Evolutionary conservation across 2,113 vertebrate genomes (phyloP), one percentile per base, ranked within the genome.

Genomic region (Neofelis nebulosa): DNA sequence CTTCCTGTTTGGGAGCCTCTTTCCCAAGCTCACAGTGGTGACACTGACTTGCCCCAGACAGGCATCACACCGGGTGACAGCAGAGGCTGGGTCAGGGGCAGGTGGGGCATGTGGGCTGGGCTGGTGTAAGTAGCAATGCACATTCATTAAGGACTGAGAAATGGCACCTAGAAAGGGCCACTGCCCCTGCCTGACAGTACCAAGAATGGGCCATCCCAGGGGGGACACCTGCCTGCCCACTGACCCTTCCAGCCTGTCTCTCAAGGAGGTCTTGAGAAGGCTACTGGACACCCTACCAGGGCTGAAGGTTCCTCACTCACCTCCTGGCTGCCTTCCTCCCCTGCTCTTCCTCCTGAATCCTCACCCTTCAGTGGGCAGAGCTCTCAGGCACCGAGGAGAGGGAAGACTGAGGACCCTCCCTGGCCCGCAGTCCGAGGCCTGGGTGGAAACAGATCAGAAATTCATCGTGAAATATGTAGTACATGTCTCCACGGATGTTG

Each of bases 221-320:
- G 66, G 76, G 31, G 12, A 7, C 66, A 38, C 65, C 52, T 25
- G 45, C 57, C 71, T 76, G 96, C 25, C 78, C 95, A 19, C 80
- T 15, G 89, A 29, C 57, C 68, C 73, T 76, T 79, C 27, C 50
- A 66, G n/a, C 23, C 45, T 65, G 36, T 12, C 41, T 57, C 69
- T 89, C 48, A 23, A 2, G 31, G 23, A 61, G 14, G 45, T 29
- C 73, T 85, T 80, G 12, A 52, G 41, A 61, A 73, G 76, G 19
- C 71, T 36, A 52, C 48, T 18, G 27, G 61, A 65, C 50, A n/a
- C 27, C 50, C 31, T 38, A 1, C 16, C 7, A 5, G 86, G 71
- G 38, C 57, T 29, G 23, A 25, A 31, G 48, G 7, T 2, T 27
- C 48, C 45, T 88, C 89, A 95, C 97, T 97, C 93, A 98, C 98